Evolutionary conservation across 1,140 invertebrate species (phyloP), one percentile per base, ranked within the genome.

Genomic region (Mylabris phalerata): DNA sequence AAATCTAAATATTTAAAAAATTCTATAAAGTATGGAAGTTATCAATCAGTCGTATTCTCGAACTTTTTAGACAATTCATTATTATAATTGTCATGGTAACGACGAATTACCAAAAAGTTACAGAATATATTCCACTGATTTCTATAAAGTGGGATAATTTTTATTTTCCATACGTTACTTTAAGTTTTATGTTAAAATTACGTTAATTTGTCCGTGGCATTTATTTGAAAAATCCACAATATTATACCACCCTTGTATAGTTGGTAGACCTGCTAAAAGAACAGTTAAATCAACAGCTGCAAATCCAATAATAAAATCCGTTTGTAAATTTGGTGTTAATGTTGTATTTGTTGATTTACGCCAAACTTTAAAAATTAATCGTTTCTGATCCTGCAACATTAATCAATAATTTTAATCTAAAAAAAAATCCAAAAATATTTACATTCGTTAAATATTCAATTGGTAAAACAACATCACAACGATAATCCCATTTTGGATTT

Each of bases 291-390:
- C 81, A 32, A 84, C 67, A 11, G 80, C 77, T 25, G 80, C 76
- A 67, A 84, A 82, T 19, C 83, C 83, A 43, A 84, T 74, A 1
- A 84, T 77, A 43, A 73, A 71, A 68, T 78, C 80, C 45, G 72
- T 75, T 25, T 79, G 68, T 32, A 80, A 73, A 49, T 80, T 78
- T 2, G 77, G 75, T 46, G 61, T 66, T 13, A 67, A 61, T 9
- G 62, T 59, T 11, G 64, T 64, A 11, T 71, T 66, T 0, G 65
- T 64, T 2, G 68, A 67, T 67, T 77, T 78, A 50, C 79, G 75
- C 82, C 82, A 84, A 2, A 84, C 72, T 73, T 83, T 84, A 45
- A 84, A 65, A 26, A 84, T 79, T 10, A 84, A 72, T 38, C 77
- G 75, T 64, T 80, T 81, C 54, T 82, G 73, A 57, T 75, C 73